A percentile compares a stretch with the other conserved stretches of the same genome.
These are phyloP conservation scores for Lineus longissimus DNA, from an alignment of 1,140 invertebrate genomes.

Conservation along the genomic window DNA sequence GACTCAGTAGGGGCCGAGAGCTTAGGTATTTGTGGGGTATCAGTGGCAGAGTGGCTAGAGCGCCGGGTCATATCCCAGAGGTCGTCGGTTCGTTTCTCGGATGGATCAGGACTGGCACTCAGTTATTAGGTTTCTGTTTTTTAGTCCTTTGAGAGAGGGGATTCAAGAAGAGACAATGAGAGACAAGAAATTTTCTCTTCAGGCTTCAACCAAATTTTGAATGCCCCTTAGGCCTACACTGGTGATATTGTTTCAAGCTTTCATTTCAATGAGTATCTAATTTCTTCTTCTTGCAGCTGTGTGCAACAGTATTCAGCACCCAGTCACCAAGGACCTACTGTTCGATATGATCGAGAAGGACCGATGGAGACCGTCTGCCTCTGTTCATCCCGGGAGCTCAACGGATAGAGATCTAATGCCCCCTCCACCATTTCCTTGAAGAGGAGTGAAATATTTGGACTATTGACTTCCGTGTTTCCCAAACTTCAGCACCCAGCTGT, in stretches of 20 bases:
- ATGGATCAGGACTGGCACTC: neutral
- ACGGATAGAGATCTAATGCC: constrained; percentile 1
- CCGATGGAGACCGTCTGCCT: constrained; percentile 33
- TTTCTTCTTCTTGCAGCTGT: constrained; percentile 46
- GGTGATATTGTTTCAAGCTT: neutral
- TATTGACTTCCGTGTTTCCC: too few relatives aligned
- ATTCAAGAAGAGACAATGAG: too few relatives aligned
- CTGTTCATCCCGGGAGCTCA: neutral
- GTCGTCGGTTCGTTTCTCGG: neutral
- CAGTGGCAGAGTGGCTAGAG: too few relatives aligned
- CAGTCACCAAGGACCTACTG: constrained; percentile 76
- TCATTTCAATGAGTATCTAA: neutral
- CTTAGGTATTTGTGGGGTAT: too few relatives aligned
- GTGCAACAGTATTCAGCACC: constrained; percentile 63
- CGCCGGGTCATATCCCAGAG: neutral
- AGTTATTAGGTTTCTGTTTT: too few relatives aligned
- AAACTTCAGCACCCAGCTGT: too few relatives aligned
- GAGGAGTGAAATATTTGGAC: too few relatives aligned
- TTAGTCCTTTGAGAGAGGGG: too few relatives aligned
- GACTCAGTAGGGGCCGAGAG: neutral
- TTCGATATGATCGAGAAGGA: constrained; percentile 69
- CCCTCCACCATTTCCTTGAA: neutral
- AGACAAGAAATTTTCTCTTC: too few relatives aligned
- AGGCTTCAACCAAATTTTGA: neutral
- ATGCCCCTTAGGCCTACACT: neutral